Percentiles rank a stretch among this genome's conserved stretches.
Conservation (phyloP, 2,888 invertebrate species). For the Myopa testacea region DNA sequence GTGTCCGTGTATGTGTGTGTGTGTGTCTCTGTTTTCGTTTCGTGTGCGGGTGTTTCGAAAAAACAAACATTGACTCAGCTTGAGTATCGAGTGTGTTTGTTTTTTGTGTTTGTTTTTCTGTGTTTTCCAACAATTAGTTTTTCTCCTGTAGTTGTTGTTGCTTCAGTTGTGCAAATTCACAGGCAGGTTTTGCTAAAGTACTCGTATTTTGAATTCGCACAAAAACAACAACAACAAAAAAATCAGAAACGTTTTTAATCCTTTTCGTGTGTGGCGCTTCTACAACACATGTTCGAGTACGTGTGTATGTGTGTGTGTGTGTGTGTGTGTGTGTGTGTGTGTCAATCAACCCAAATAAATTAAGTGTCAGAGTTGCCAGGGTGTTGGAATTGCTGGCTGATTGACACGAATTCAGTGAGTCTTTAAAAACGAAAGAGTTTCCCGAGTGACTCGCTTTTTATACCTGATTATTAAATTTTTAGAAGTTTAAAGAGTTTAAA, state of each 20-base stretch:
- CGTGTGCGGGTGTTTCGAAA: too few relatives aligned
- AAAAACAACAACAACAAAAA: background rate
- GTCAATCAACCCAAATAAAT: background rate
- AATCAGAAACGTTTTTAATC: slow-evolving; percentile 28
- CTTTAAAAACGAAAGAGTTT: too few relatives aligned
- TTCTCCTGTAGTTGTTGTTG: background rate
- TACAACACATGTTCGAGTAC: background rate
- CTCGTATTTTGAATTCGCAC: background rate
- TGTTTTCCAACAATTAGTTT: slow-evolving; percentile 20
- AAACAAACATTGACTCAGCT: background rate
- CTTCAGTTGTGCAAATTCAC: slow-evolving; percentile 26
- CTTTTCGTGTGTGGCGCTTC: background rate
- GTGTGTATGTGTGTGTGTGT: slow-evolving; percentile 21
- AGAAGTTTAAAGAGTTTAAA: too few relatives aligned
- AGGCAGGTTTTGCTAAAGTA: slow-evolving; percentile 10
- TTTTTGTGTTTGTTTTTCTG: background rate
- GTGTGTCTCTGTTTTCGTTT: slow-evolving; percentile 1
- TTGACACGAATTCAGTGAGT: background rate
- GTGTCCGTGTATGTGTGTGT: background rate
- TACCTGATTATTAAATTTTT: too few relatives aligned
- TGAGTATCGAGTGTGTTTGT: slow-evolving; percentile 12
- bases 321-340: slow-evolving; percentile 27
- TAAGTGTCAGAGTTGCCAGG: slow-evolving; percentile 1
- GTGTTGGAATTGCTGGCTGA: background rate
- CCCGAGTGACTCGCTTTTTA: too few relatives aligned